Conservation (phyloP, 37 sponge, comb jelly and placozoan genomes). For the Aplysina aerophoba region DNA sequence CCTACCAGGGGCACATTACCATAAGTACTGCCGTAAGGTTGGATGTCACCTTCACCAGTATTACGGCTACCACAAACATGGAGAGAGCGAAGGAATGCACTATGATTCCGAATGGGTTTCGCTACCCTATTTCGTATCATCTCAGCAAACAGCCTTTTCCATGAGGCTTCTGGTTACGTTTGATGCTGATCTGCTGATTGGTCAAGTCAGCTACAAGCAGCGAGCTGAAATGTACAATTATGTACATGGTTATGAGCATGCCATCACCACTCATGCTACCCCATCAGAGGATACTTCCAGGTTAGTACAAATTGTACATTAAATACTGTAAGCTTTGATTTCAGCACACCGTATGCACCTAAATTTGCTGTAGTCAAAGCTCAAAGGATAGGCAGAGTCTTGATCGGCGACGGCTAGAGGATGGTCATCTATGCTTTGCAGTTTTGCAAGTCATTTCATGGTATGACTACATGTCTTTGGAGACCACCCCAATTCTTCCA, state of each 20-base stretch:
- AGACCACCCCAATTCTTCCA: neutral
- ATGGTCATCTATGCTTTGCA: slow-evolving; percentile 44
- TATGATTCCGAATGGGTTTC: slow-evolving; percentile 33
- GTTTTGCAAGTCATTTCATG: neutral
- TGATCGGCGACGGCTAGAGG: slow-evolving; percentile 47
- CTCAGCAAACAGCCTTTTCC: slow-evolving; percentile 39
- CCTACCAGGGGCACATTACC: slow-evolving; percentile 48
- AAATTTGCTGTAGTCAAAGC: neutral
- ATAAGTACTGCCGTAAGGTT: slow-evolving; percentile 27
- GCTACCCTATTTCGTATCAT: slow-evolving; percentile 31
- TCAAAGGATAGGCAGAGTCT: neutral
- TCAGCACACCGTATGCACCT: neutral
- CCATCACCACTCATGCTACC: too few species aligned
- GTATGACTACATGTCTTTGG: neutral
- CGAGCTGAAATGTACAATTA: slow-evolving; percentile 48
- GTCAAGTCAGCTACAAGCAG: slow-evolving; percentile 55
- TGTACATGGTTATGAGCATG: too few species aligned
- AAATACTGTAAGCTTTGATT: neutral
- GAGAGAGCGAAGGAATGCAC: neutral
- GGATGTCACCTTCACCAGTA: slow-evolving; percentile 33
- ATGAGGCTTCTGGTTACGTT: slow-evolving; percentile 17
- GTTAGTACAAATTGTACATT: too few species aligned
- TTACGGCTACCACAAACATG: slow-evolving; percentile 37
- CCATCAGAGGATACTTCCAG: too few species aligned
- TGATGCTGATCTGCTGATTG: slow-evolving; percentile 43